A percentile compares a stretch with the other conserved stretches of the same genome.
phyloP scores from a whole-genome alignment of 2,888 invertebrate species.

The Ectemnius lituratus region DNA sequence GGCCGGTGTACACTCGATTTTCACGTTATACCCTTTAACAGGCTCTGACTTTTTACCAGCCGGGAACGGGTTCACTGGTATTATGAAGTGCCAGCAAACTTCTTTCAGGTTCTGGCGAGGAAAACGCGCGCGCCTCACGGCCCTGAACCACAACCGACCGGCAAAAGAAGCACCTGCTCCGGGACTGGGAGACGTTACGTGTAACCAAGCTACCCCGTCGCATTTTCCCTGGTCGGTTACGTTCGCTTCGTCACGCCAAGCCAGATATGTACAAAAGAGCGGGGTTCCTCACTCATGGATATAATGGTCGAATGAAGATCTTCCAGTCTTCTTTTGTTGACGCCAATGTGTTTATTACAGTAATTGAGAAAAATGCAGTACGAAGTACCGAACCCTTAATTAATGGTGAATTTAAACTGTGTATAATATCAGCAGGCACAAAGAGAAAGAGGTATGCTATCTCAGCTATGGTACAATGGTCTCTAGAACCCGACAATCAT shows the following conservation, averaged over 20 bases:
- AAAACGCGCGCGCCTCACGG: slow-evolving; percentile 25
- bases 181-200: slow-evolving; percentile 54
- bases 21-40: background rate
- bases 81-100: slow-evolving; percentile 22
- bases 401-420: no score
- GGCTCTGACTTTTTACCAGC: background rate
- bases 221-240: slow-evolving; percentile 62
- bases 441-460: no score
- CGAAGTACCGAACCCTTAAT: no score
- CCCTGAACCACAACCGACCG: slow-evolving; percentile 44
- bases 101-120: slow-evolving; percentile 25
- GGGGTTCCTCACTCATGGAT: slow-evolving; percentile 55
- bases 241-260: slow-evolving; percentile 62
- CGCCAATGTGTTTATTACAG: no score
- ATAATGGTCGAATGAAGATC: background rate
- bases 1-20: background rate
- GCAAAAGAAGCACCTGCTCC: slow-evolving; percentile 60
- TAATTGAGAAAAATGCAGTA: no score
- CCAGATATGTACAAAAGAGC: slow-evolving; percentile 56
- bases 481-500: no score
- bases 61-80: background rate
- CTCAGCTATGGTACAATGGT: no score
- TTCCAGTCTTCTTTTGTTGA: no score
- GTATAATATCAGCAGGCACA: no score
- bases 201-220: slow-evolving; percentile 54